These are phyloP conservation scores for Hyperopisus bebe DNA, from an alignment of 2,113 vertebrate genomes.

Conservation along the genomic window DNA sequence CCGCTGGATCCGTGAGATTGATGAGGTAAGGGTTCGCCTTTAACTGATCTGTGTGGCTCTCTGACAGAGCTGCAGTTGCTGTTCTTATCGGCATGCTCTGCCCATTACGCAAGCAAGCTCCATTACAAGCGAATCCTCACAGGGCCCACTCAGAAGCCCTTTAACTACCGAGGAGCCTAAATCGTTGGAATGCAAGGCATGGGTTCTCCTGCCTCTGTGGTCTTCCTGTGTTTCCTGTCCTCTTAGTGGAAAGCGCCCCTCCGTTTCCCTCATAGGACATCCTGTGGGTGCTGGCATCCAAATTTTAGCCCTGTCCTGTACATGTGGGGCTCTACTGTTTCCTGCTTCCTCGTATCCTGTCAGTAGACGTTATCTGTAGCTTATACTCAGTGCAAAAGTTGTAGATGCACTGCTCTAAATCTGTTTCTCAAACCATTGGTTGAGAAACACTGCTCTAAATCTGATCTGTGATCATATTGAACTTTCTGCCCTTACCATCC, in stretches of 20 bases:
- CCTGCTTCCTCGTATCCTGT: conserved; percentile 10
- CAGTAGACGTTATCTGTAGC: neutral
- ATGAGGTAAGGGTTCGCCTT: conserved; percentile 69
- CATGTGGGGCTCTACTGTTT: neutral
- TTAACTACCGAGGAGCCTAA: neutral
- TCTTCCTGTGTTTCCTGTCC: conserved; percentile 22
- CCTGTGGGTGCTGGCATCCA: conserved; percentile 18
- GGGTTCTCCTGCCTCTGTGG: conserved; percentile 15
- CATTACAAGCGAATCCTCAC: neutral
- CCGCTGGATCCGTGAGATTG: conserved; percentile 96
- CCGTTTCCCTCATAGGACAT: conserved; percentile 14
- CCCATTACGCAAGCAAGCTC: neutral
- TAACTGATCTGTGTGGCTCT: neutral
- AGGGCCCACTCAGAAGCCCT: neutral
- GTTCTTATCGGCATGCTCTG: neutral
- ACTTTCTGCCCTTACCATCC: neutral
- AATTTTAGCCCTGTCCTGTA: neutral
- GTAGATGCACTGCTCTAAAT: neutral
- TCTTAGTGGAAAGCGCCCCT: conserved; percentile 7
- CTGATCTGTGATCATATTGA: neutral
- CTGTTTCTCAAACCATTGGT: neutral
- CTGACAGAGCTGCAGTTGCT: neutral
- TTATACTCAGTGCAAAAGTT: neutral
- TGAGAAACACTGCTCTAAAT: neutral
- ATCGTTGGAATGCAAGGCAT: conserved; percentile 7